Conservation (phyloP, 2,888 invertebrate genomes). For the Napeogenes inachia region DNA sequence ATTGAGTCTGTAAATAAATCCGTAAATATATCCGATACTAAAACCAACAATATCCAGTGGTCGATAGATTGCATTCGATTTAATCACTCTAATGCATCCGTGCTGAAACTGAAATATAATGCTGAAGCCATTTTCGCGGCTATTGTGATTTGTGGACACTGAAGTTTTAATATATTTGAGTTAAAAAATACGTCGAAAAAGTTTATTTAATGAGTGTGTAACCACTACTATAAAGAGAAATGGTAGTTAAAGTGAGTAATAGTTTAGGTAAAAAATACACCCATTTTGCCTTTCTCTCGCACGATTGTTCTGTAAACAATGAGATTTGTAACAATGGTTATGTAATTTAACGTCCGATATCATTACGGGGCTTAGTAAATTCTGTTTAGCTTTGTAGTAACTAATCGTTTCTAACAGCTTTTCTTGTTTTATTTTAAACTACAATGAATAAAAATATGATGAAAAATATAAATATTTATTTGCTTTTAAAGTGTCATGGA, state of each 20-base stretch:
- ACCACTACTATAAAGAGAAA: background rate
- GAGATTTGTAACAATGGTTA: slow-evolving; percentile 4
- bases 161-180: background rate
- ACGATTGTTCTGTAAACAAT: slow-evolving; percentile 7
- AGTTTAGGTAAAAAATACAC: background rate
- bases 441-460: no score
- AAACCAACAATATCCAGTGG: slow-evolving; percentile 8
- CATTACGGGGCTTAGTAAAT: slow-evolving; percentile 1
- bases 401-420: background rate
- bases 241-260: background rate
- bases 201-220: background rate
- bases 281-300: background rate
- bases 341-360: slow-evolving; percentile 3
- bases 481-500: no score
- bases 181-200: no score
- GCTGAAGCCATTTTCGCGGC: slow-evolving; percentile 1
- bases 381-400: background rate
- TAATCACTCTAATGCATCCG: slow-evolving; percentile 27
- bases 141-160: slow-evolving; percentile 1
- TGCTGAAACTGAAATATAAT: slow-evolving; percentile 15
- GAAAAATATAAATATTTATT: no score
- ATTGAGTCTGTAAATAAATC: no score
- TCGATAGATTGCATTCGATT: slow-evolving; percentile 18
- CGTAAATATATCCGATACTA: background rate
- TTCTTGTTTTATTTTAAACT: no score